phyloP scores from a whole-genome alignment of 2,888 invertebrate genomes.

The Priapulus caudatus region DNA sequence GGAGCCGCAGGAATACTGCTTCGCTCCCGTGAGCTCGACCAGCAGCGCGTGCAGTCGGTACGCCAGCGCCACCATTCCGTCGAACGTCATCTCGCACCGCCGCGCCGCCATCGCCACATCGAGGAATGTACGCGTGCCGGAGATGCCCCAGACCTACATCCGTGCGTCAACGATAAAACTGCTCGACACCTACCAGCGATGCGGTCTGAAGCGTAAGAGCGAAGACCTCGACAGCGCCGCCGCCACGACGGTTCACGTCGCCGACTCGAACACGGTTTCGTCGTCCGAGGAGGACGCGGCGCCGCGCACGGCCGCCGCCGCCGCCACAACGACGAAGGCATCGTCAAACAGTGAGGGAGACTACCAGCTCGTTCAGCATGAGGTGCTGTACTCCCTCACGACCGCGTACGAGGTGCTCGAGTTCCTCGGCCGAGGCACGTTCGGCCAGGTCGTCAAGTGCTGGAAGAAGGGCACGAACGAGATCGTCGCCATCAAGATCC shows the following conservation, averaged over 20 bases:
- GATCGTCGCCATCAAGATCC: conserved; percentile 98
- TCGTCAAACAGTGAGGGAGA: conserved; percentile 86
- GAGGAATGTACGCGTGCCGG: conserved; percentile 8
- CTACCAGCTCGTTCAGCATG: conserved; percentile 96
- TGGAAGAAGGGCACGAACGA: conserved; percentile 99
- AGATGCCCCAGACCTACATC: conserved; percentile 46
- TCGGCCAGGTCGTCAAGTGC: conserved; percentile 98
- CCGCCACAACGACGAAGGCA: conserved; percentile 45
- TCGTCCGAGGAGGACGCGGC: conserved; percentile 9
- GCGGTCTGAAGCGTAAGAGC: conserved; percentile 37
- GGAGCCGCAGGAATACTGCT: not conserved
- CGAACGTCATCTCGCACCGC: no score
- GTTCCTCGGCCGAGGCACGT: conserved; percentile 97
- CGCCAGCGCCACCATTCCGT: not conserved
- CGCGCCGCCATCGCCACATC: not conserved
- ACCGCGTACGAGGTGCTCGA: conserved; percentile 94
- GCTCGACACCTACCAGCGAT: conserved; percentile 48
- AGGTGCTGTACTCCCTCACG: conserved; percentile 88
- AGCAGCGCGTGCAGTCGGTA: not conserved
- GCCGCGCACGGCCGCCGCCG: conserved; percentile 5
- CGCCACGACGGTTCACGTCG: conserved; percentile 68
- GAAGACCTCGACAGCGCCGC: conserved; percentile 34
- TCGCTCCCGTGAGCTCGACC: not conserved
- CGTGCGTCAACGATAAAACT: conserved; percentile 55
- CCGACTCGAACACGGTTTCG: conserved; percentile 40